These are phyloP conservation scores for Ephestia elutella DNA, from an alignment of 1,140 invertebrate genomes.

Conservation along the genomic window DNA sequence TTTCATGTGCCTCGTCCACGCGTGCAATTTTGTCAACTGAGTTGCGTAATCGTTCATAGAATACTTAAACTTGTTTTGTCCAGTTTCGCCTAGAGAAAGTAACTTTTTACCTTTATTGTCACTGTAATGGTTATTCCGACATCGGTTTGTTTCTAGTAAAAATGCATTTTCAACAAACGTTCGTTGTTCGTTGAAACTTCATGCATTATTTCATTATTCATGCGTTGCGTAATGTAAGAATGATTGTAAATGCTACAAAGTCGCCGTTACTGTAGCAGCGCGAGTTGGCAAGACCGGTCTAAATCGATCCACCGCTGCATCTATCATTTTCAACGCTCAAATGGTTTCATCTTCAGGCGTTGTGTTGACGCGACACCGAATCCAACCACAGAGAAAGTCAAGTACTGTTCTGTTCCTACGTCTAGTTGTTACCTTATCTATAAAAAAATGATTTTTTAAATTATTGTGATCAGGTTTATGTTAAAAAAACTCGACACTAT, in stretches of 20 bases:
- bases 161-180: too few species aligned
- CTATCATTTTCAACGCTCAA: conserved; percentile 48
- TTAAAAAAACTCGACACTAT: too few species aligned
- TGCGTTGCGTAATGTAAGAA: conserved; percentile 24
- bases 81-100: conserved; percentile 55
- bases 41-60: conserved; percentile 52
- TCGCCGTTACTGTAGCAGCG: conserved; percentile 23
- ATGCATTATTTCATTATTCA: conserved; percentile 9
- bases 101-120: conserved; percentile 30
- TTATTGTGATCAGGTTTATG: too few species aligned
- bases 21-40: conserved; percentile 52
- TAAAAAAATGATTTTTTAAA: too few species aligned
- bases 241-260: conserved; percentile 22
- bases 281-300: conserved; percentile 39
- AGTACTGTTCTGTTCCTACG: conserved; percentile 31
- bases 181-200: not conserved
- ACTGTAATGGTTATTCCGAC: conserved; percentile 18
- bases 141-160: conserved; percentile 28
- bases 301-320: conserved; percentile 50
- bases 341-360: conserved; percentile 41
- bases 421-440: conserved; percentile 25
- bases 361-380: conserved; percentile 60
- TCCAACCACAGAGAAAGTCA: conserved; percentile 64
- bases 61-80: conserved; percentile 49
- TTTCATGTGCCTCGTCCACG: conserved; percentile 34